Base-by-base conservation (phyloP, 1,140 invertebrate species). In the Caenorhabditis tropicalis region DNA sequence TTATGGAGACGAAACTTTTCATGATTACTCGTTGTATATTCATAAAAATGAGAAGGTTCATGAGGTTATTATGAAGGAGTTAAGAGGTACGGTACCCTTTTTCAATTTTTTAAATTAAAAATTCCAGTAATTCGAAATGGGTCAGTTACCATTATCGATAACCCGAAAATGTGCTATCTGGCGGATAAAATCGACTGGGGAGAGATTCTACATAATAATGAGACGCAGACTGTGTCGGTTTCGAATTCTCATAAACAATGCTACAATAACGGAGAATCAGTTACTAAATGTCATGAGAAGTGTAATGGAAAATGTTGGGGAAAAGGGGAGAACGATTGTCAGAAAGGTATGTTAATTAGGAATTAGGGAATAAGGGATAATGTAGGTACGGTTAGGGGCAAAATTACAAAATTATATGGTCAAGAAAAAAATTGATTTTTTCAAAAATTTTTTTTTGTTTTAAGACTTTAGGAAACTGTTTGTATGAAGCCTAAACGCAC, bases 31-130 rank as follows among this genome's bases (percentile, higher is more conserved):
- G 24, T 15, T 74, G 19, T 74, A 74, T 31, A 74, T 74, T 43
- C 65, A 74, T 27, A 43, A 74, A 43, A 74, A 74, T 46, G 65
- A 74, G 7, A 74, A 74, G 33, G n/a, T 74, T 9, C 19, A 74
- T 15, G 65, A 74, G 16, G 36, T 74, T 16, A n/a, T 43, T n/a
- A 74, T 74, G 65, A 74, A 43, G 29, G 65, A 74, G 21, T 74
- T 74, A 36, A 74, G 65, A 43, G 65, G 65, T 74, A 2, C 6
- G 53, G 5, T 58, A n/a, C n/a, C n/a, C n/a, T n/a, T n/a, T n/a
- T n/a, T n/a, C n/a, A n/a, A n/a, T n/a, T n/a, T n/a, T n/a, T n/a
- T n/a, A n/a, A n/a, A n/a, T n/a, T n/a, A n/a, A n/a, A 43, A 43
- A 43, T 39, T 33, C 15, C 36, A 74, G 65, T 74, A n/a, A 74